These are phyloP conservation scores for Rissa tridactyla DNA, from an alignment of 2,113 vertebrate genomes.

Conservation along the genomic window DNA sequence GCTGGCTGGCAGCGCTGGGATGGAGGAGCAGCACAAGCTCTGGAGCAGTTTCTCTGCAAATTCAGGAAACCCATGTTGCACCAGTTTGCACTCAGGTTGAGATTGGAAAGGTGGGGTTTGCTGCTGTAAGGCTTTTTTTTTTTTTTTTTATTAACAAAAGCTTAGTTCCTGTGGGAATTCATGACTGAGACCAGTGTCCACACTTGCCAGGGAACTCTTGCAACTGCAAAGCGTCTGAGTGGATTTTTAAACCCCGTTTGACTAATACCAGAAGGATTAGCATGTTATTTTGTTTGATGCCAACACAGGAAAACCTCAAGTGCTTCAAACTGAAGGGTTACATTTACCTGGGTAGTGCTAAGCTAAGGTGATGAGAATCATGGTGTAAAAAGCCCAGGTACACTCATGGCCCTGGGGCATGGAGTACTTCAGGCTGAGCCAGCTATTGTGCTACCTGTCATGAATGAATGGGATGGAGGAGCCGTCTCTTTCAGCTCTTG, in stretches of 20 bases:
- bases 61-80: not conserved
- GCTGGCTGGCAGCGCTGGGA: not conserved
- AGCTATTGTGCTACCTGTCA: not conserved
- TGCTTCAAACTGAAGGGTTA: not conserved
- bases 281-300: not conserved
- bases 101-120: not conserved
- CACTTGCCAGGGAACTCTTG: conserved; percentile 14
- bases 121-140: not conserved
- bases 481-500: accelerated
- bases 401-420: not conserved
- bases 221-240: not conserved
- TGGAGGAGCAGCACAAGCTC: not conserved
- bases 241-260: not conserved
- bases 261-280: conserved; percentile 25
- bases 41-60: not conserved
- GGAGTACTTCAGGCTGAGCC: not conserved
- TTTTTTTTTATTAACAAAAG: not conserved
- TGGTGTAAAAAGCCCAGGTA: not conserved
- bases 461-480: not conserved
- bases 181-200: not conserved
- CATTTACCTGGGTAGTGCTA: not conserved
- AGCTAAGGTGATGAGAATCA: not conserved
- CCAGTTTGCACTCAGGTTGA: not conserved
- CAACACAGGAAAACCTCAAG: not conserved
- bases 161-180: not conserved